Conservation (phyloP, 92 coral and sea anemone genomes). For the Metridium senile region DNA sequence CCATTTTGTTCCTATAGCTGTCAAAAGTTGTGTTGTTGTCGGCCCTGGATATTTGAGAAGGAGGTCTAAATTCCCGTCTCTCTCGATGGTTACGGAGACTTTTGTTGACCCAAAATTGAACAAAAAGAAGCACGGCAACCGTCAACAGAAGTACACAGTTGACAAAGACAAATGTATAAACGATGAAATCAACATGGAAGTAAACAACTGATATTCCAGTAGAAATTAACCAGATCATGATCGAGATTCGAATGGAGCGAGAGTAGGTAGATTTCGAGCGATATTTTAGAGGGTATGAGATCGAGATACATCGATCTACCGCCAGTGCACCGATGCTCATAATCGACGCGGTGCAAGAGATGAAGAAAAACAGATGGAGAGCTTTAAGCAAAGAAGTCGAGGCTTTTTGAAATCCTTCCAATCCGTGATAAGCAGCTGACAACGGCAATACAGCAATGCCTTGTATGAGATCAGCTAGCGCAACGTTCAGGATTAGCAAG, state of each 20-base stretch:
- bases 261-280: constrained; percentile 46
- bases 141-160: constrained; percentile 68
- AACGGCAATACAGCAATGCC: constrained; percentile 68
- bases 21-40: background rate
- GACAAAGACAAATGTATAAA: constrained; percentile 68
- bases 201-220: constrained; percentile 56
- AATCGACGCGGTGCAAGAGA: constrained; percentile 81
- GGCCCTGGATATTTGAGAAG: background rate
- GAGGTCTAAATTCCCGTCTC: constrained; percentile 27
- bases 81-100: constrained; percentile 56
- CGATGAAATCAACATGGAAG: constrained; percentile 68
- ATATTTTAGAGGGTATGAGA: constrained; percentile 66
- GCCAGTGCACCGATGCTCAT: constrained; percentile 72
- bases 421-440: constrained; percentile 63
- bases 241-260: constrained; percentile 56
- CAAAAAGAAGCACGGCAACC: constrained; percentile 41
- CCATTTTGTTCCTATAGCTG: constrained; percentile 14
- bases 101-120: constrained; percentile 49
- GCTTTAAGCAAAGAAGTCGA: constrained; percentile 43
- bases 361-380: constrained; percentile 68
- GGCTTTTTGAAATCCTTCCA: constrained; percentile 58
- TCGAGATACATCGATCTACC: constrained; percentile 68
- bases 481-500: constrained; percentile 66
- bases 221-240: constrained; percentile 61
- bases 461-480: constrained; percentile 71